Percentiles rank a stretch among this genome's conserved stretches.
These are phyloP conservation scores for Pogonomyrmex barbatus DNA, from an alignment of 1,140 invertebrate species.

Conservation along the genomic window DNA sequence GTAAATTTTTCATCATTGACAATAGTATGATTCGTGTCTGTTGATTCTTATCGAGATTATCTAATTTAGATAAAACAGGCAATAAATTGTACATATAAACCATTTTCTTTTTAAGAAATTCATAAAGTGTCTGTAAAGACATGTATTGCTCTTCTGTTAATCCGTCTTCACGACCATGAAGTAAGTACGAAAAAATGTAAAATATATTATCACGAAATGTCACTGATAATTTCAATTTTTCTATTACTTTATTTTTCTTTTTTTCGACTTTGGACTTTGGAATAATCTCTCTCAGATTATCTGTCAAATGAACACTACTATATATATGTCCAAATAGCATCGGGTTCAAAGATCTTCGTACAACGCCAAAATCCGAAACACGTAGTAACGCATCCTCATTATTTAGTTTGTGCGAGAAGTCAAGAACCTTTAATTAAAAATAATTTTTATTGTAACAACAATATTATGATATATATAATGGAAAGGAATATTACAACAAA, in stretches of 20 bases:
- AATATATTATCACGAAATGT: slow-evolving; percentile 68
- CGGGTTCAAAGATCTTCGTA: slow-evolving; percentile 32
- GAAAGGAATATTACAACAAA: neutral
- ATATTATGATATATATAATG: neutral
- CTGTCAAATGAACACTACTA: neutral
- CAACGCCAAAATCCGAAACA: slow-evolving; percentile 25
- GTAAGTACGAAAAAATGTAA: slow-evolving; percentile 65
- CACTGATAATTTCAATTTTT: slow-evolving; percentile 41
- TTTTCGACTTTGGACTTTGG: neutral
- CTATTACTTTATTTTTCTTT: slow-evolving; percentile 7
- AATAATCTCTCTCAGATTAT: neutral
- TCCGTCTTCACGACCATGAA: slow-evolving; percentile 48
- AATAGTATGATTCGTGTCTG: slow-evolving; percentile 36
- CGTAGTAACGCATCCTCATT: neutral
- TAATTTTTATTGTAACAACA: neutral
- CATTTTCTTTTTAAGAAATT: slow-evolving; percentile 45
- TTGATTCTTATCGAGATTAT: slow-evolving; percentile 9
- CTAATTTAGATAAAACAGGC: slow-evolving; percentile 18
- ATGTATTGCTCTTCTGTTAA: slow-evolving; percentile 62
- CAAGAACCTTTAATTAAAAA: slow-evolving; percentile 33
- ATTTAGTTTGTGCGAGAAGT: neutral
- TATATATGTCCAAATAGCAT: neutral
- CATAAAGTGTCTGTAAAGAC: slow-evolving; percentile 61
- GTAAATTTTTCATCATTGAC: slow-evolving; percentile 36
- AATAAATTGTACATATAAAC: slow-evolving; percentile 57